Evolutionary conservation across 2,113 vertebrate genomes (phyloP).

Genomic region (Alosa alosa): DNA sequence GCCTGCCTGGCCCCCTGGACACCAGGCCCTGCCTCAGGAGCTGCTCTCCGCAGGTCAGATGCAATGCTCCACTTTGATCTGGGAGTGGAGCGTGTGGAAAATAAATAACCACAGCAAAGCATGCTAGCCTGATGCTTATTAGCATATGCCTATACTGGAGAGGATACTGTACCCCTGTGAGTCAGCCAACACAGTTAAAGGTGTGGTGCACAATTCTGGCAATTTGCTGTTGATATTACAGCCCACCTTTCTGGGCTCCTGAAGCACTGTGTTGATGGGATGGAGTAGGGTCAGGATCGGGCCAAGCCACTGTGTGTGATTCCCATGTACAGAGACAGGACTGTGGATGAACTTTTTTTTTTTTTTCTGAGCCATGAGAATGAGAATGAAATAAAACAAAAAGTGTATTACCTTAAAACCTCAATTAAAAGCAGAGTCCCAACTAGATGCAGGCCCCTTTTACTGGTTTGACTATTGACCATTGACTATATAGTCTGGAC

Average conservation of each 20-base stretch:
- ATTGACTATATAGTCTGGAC: too few species aligned
- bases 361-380: too few species aligned
- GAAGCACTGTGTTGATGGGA: neutral
- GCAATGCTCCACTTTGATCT: neutral
- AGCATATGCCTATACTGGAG: neutral
- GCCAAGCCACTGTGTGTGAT: neutral
- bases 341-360: neutral
- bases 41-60: neutral
- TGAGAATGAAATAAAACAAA: too few species aligned
- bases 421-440: too few species aligned
- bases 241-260: neutral
- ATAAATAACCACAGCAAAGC: neutral
- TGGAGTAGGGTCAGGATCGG: neutral
- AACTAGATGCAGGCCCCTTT: too few species aligned
- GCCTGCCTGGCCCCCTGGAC: too few species aligned
- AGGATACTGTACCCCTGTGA: neutral
- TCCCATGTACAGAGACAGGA: neutral
- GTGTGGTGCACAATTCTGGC: neutral
- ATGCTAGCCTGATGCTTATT: neutral
- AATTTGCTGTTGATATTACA: neutral
- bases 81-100: neutral
- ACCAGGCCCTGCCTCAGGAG: neutral
- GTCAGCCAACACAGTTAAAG: neutral
- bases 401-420: too few species aligned
- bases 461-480: too few species aligned